These are phyloP conservation scores for Orestias chungarensis DNA, from an alignment of 2,797 vertebrate genomes.

Conservation along the genomic window DNA sequence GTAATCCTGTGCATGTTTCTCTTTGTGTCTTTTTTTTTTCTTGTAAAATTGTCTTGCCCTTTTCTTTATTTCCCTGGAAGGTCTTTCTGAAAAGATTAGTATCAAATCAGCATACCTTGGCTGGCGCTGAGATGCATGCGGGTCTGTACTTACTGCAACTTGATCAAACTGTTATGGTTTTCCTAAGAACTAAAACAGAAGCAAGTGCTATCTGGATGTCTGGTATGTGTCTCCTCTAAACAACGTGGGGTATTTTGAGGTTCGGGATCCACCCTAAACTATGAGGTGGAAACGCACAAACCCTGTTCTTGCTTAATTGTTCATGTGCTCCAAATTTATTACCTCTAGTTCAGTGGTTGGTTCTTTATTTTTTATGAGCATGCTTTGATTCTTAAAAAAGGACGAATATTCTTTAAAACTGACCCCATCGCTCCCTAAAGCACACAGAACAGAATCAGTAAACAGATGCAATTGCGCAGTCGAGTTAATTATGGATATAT, in stretches of 20 bases:
- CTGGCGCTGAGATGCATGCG: constrained; percentile 9
- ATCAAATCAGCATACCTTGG: constrained; percentile 35
- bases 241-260: constrained; percentile 75
- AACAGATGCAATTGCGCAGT: neutral
- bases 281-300: constrained; percentile 74
- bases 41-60: constrained; percentile 1
- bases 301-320: constrained; percentile 45
- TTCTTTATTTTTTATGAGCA: neutral
- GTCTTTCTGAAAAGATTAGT: constrained; percentile 9
- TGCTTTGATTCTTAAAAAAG: neutral
- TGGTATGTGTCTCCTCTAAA: constrained; percentile 63
- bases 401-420: neutral
- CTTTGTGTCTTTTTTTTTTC: neutral
- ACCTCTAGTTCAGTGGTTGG: constrained; percentile 19
- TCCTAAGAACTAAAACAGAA: constrained; percentile 33
- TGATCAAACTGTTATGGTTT: constrained; percentile 13
- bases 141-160: neutral
- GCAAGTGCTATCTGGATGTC: constrained; percentile 50
- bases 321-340: constrained; percentile 50
- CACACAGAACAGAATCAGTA: neutral
- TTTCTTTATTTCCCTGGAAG: constrained; percentile 13
- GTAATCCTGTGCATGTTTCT: constrained; percentile 10
- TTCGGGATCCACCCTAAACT: constrained; percentile 79
- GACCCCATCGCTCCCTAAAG: neutral
- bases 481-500: neutral